phyloP scores from a whole-genome alignment of 2,113 vertebrate genomes.

The Triplophysa rosa region DNA sequence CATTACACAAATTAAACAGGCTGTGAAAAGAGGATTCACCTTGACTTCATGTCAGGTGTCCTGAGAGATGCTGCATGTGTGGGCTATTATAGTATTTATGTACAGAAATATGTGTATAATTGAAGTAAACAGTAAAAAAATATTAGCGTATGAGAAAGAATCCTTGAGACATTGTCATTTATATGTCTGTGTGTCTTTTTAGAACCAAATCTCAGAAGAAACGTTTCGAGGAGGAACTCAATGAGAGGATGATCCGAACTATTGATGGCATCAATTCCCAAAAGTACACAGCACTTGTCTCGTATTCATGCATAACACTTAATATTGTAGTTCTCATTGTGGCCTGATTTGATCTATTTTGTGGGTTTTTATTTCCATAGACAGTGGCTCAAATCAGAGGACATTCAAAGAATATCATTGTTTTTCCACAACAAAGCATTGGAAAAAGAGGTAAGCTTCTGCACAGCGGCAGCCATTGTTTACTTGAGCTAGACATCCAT shows the following conservation, averaged over 20 bases:
- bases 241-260: constrained; percentile 95
- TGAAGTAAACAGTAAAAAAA: not conserved
- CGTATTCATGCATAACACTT: not conserved
- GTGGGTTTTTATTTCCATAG: constrained; percentile 64
- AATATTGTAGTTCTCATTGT: not conserved
- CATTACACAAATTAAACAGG: too few relatives aligned
- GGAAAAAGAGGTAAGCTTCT: constrained; percentile 89
- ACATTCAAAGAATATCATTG: constrained; percentile 96
- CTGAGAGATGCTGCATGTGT: too few relatives aligned
- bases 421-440: constrained; percentile 94
- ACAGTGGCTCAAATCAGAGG: constrained; percentile 98
- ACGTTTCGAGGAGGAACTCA: constrained; percentile 94
- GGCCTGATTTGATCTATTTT: not conserved
- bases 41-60: too few relatives aligned
- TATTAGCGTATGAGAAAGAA: not conserved
- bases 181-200: not conserved
- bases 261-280: constrained; percentile 97
- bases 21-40: too few relatives aligned
- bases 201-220: constrained; percentile 98
- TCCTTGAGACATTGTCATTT: not conserved
- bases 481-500: constrained; percentile 32
- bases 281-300: constrained; percentile 77
- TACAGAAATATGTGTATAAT: not conserved
- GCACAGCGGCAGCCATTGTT: constrained; percentile 21
- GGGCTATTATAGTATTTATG: too few relatives aligned